Evolutionary conservation across 2,113 vertebrate species (phyloP).

Genomic region (Addax nasomaculatus): DNA sequence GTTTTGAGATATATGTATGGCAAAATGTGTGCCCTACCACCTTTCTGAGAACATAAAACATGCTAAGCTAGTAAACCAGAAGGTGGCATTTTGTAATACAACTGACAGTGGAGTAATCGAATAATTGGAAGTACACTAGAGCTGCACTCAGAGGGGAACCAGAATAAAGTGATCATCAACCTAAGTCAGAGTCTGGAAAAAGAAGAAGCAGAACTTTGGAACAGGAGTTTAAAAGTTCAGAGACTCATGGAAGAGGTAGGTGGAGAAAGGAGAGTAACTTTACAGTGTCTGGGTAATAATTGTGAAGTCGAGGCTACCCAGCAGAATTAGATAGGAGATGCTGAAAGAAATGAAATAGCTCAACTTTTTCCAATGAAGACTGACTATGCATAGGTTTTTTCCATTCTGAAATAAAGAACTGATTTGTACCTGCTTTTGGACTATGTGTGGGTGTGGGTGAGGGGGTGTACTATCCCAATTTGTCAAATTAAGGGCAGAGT

Average conservation of each 20-base stretch:
- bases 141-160: not conserved
- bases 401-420: not conserved
- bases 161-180: not conserved
- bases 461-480: not conserved
- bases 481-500: not conserved
- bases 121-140: not conserved
- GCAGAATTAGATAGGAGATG: not conserved
- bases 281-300: not conserved
- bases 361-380: not conserved
- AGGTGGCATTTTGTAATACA: not conserved
- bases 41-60: not conserved
- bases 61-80: not conserved
- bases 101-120: not conserved
- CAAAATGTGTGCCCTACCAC: not conserved
- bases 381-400: not conserved
- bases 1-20: not conserved
- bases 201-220: not conserved
- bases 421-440: not conserved
- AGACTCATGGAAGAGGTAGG: no score
- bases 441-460: not conserved
- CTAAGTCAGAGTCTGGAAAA: not conserved
- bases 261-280: not conserved
- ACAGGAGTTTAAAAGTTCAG: not conserved
- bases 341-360: not conserved
- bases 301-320: not conserved